Conservation (phyloP, 1,140 invertebrate species). For the Amyelois transitella region DNA sequence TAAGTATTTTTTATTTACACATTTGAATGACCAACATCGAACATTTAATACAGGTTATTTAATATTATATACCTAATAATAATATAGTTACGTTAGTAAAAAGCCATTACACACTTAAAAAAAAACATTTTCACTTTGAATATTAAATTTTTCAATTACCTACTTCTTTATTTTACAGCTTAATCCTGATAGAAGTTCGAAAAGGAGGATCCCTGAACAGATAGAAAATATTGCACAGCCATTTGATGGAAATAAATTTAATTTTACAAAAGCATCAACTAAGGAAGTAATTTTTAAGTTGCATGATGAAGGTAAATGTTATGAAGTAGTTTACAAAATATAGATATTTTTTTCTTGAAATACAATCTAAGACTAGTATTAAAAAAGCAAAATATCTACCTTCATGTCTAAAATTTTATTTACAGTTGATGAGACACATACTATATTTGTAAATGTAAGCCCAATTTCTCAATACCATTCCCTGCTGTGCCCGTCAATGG, state of each 20-base stretch:
- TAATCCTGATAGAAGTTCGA: conserved; percentile 77
- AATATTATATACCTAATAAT: no score
- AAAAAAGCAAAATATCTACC: neutral
- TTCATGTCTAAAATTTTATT: conserved; percentile 16
- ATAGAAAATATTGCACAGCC: conserved; percentile 75
- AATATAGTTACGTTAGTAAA: no score
- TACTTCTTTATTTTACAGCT: conserved; percentile 69
- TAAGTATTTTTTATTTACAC: no score
- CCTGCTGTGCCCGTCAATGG: conserved; percentile 78
- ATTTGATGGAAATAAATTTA: conserved; percentile 78
- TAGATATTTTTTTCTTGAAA: neutral
- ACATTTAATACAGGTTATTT: no score
- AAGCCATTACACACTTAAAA: no score
- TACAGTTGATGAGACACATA: conserved; percentile 61
- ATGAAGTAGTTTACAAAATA: neutral
- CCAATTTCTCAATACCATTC: conserved; percentile 81
- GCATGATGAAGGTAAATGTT: conserved; percentile 20
- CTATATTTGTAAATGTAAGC: conserved; percentile 80
- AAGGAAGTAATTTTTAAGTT: conserved; percentile 75
- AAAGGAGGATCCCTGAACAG: conserved; percentile 77
- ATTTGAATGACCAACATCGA: no score
- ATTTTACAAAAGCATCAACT: conserved; percentile 79
- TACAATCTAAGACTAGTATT: neutral
- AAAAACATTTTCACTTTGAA: no score
- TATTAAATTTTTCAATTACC: no score